Base-by-base conservation (phyloP, 2,888 invertebrate genomes). In the Harpalus rufipes region DNA sequence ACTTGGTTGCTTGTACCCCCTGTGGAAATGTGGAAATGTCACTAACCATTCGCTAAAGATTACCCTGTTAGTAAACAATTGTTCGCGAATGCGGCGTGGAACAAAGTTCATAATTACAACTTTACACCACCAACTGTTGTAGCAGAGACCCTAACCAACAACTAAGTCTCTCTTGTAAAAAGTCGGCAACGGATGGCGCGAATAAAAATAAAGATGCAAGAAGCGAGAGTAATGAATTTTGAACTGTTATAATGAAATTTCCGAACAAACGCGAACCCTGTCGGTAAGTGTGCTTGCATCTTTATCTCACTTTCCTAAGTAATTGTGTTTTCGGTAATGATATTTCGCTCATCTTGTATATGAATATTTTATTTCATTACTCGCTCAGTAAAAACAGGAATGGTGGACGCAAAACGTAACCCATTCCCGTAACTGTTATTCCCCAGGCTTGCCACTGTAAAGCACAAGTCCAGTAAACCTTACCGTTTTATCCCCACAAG, bases 321-420 rank as follows among this genome's bases (percentile, higher is more conserved):
- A 81, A 81, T 81, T 81, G 81, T 65, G 63, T 81, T 82, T 72
- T 39, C 82, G 32, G 21, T 82, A 83, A 83, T 83, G 83, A 83
- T 39, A 83, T 83, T 76, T 76, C 44, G 76, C 63, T 72, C 63
- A 63, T 84, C 63, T 18, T 21, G 59, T 84, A 83, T 84, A 63
- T 84, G 84, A 76, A 63, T 84, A 84, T 84, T 63, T 84, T 76
- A 84, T 84, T 84, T 76, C 44, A 84, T 84, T 82, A 82, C 39
- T 39, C 72, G 72, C 39, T 72, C 7, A 25, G 72, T 56, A 82
- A 82, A 58, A 82, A 82, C 8, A 39, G 81, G 74, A 18, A 12
- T 32, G 41, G 72, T 16, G 44, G 39, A 41, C 72, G 41, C 14
- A 41, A 72, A 32, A 32, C 72, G 41, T 39, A 68, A 68, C 68